A percentile compares a stretch with the other conserved stretches of the same genome.
These are phyloP conservation scores for Drosophila santomea DNA, from an alignment of 1,140 invertebrate species.

Conservation along the genomic window DNA sequence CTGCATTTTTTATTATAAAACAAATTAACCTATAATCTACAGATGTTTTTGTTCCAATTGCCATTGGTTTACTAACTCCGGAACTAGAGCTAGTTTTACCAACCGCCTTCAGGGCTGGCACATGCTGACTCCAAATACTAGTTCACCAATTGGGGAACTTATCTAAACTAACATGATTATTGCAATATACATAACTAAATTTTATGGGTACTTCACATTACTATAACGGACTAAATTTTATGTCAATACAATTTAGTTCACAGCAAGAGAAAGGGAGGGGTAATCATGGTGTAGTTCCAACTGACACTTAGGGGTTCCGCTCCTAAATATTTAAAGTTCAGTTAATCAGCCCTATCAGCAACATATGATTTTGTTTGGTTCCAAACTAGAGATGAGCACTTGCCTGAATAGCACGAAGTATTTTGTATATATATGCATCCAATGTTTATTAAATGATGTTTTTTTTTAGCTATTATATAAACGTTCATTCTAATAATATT, in stretches of 20 bases:
- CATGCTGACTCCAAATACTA: neutral
- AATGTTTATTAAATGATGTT: neutral
- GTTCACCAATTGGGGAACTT: neutral
- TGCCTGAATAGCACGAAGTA: neutral
- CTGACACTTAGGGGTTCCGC: neutral
- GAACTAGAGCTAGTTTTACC: slow-evolving; percentile 3
- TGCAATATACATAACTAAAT: neutral
- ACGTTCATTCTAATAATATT: no score
- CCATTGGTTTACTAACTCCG: slow-evolving; percentile 7
- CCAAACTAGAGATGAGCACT: slow-evolving; percentile 1
- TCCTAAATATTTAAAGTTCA: neutral
- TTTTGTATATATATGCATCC: neutral
- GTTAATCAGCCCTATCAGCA: slow-evolving; percentile 2
- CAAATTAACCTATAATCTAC: slow-evolving; percentile 64
- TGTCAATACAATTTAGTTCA: no score
- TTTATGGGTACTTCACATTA: neutral
- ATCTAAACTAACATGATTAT: no score
- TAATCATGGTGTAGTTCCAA: neutral
- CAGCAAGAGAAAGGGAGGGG: no score
- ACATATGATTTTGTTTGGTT: slow-evolving; percentile 6
- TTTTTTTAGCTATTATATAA: neutral
- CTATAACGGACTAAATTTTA: no score
- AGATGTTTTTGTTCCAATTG: slow-evolving; percentile 61
- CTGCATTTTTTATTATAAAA: slow-evolving; percentile 70
- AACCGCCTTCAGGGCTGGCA: slow-evolving; percentile 7